Conservation (phyloP, 1,140 invertebrate genomes). For the Neodiprion virginianus region DNA sequence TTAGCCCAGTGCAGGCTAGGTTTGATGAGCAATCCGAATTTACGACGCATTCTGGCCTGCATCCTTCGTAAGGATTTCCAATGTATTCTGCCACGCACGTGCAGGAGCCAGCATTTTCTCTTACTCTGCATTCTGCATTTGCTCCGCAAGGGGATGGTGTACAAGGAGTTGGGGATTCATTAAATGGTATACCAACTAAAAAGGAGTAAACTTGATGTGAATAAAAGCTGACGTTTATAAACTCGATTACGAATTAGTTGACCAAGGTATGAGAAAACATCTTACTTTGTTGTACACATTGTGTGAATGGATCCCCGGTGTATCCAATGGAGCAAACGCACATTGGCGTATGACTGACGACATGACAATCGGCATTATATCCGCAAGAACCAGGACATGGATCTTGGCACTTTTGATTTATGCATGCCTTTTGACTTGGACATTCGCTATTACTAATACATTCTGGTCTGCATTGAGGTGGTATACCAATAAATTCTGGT, state of each 20-base stretch:
- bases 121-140: slow-evolving; percentile 80
- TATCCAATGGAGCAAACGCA: slow-evolving; percentile 58
- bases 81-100: slow-evolving; percentile 71
- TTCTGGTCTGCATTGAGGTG: slow-evolving; percentile 61
- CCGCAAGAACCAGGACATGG: slow-evolving; percentile 56
- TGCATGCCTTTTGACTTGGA: slow-evolving; percentile 52
- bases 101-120: slow-evolving; percentile 75
- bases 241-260: not conserved
- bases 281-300: slow-evolving; percentile 48
- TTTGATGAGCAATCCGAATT: slow-evolving; percentile 66
- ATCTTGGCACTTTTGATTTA: slow-evolving; percentile 54
- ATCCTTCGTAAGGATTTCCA: slow-evolving; percentile 68
- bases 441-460: slow-evolving; percentile 56
- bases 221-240: not conserved
- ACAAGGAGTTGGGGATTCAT: slow-evolving; percentile 65
- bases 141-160: slow-evolving; percentile 79
- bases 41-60: slow-evolving; percentile 72
- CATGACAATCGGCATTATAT: slow-evolving; percentile 60
- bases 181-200: slow-evolving; percentile 41
- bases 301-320: slow-evolving; percentile 65
- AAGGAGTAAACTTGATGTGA: slow-evolving; percentile 17
- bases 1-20: slow-evolving; percentile 52
- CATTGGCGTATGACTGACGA: slow-evolving; percentile 61
- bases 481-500: slow-evolving; percentile 54
- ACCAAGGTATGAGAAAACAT: slow-evolving; percentile 10